Evolutionary conservation across 2,113 vertebrate genomes (phyloP).

Genomic region (Ascaphus truei): DNA sequence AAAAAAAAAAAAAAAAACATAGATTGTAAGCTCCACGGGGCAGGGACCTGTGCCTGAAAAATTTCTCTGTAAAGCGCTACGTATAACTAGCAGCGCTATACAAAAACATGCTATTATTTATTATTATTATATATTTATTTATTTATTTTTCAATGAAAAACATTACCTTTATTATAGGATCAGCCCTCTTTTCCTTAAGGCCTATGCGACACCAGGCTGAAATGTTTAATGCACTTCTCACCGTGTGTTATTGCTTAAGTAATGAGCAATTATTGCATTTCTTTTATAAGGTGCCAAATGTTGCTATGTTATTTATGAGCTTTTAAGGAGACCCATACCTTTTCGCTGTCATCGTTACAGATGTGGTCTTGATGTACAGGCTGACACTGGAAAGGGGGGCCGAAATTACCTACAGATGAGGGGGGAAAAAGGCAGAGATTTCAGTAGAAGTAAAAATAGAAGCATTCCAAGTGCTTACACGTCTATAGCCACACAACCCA

Average conservation of each 20-base stretch:
- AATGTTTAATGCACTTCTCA: slow-evolving; percentile 29
- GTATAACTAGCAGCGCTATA: no score
- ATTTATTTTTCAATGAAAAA: slow-evolving; percentile 1
- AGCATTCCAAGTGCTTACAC: no score
- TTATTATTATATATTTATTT: slow-evolving; percentile 12
- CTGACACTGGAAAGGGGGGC: slow-evolving; percentile 69
- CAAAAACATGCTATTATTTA: no score
- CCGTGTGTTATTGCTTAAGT: slow-evolving; percentile 34
- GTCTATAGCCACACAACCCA: no score
- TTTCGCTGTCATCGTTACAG: slow-evolving; percentile 75
- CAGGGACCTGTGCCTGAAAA: no score
- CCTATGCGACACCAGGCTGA: slow-evolving; percentile 18
- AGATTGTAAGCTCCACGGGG: no score
- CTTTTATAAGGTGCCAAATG: slow-evolving; percentile 25
- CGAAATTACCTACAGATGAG: slow-evolving; percentile 67
- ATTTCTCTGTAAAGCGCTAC: no score
- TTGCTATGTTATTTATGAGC: slow-evolving; percentile 29
- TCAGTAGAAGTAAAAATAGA: no score
- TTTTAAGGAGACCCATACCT: slow-evolving; percentile 52
- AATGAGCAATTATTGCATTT: slow-evolving; percentile 31
- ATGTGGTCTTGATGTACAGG: slow-evolving; percentile 73
- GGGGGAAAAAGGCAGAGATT: slow-evolving; percentile 11
- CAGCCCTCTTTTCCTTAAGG: slow-evolving; percentile 14
- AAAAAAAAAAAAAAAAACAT: no score
- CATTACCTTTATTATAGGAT: slow-evolving; percentile 23